A percentile compares a stretch with the other conserved stretches of the same genome.
phyloP scores from a whole-genome alignment of 1,140 invertebrate species.

The Ostrea edulis region DNA sequence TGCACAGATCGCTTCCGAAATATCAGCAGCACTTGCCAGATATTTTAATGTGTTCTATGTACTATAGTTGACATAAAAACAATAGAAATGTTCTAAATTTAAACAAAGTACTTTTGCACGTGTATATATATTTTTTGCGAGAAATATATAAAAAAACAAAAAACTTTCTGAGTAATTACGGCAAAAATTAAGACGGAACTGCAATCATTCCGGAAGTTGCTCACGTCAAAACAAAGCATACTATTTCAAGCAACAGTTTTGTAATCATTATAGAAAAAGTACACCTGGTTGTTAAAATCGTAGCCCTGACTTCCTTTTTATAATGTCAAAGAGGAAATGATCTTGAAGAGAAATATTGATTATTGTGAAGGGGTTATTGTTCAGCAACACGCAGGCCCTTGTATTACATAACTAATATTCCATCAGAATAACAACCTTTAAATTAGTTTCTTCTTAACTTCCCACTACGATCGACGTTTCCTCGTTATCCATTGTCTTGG shows the following conservation, averaged over 20 bases:
- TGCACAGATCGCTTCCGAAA: no score
- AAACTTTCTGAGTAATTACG: no score
- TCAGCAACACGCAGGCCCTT: background rate
- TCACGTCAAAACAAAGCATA: no score
- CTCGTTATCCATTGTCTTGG: background rate
- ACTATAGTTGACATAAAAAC: no score
- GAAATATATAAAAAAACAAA: no score
- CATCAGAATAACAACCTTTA: background rate
- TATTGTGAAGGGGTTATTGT: conserved; percentile 1
- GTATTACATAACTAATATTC: conserved; percentile 7
- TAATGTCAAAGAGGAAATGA: background rate
- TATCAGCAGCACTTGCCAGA: no score
- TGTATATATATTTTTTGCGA: no score
- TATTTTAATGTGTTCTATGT: no score
- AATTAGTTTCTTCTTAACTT: conserved; percentile 30
- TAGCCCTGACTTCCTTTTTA: background rate
- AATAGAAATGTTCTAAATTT: no score
- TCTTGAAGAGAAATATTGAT: background rate
- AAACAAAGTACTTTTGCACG: no score
- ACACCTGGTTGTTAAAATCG: conserved; percentile 4
- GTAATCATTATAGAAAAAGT: background rate
- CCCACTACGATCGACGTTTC: background rate
- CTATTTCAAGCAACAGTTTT: background rate
- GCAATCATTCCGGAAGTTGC: no score
- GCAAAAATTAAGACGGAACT: no score